Conservation (phyloP, 2,888 invertebrate genomes). For the Brenthis daphne region DNA sequence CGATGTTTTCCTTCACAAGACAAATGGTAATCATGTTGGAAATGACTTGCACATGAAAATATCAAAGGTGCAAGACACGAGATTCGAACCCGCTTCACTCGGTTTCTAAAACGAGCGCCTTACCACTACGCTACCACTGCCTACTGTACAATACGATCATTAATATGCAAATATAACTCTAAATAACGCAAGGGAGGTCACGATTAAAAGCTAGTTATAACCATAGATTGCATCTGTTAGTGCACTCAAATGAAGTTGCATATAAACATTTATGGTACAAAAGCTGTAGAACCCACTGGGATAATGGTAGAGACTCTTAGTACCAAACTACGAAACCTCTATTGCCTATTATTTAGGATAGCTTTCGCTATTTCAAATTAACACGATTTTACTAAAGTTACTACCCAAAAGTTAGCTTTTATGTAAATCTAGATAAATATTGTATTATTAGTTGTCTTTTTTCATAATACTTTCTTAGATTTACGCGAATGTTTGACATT, state of each 20-base stretch:
- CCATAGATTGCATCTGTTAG: conserved; percentile 31
- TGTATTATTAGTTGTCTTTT: too few relatives aligned
- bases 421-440: too few relatives aligned
- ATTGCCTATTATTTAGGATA: conserved; percentile 4
- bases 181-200: conserved; percentile 9
- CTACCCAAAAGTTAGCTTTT: too few relatives aligned
- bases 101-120: rapidly evolving
- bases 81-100: too few relatives aligned
- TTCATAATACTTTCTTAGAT: too few relatives aligned
- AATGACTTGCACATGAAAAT: too few relatives aligned
- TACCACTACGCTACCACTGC: too few relatives aligned
- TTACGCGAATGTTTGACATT: too few relatives aligned
- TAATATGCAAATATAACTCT: conserved; percentile 2
- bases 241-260: conserved; percentile 18
- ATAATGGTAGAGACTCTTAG: conserved; percentile 3
- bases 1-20: too few relatives aligned
- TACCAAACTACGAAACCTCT: neutral
- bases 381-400: too few relatives aligned
- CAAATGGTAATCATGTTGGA: too few relatives aligned
- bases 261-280: conserved; percentile 20
- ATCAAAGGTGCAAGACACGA: too few relatives aligned
- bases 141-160: neutral
- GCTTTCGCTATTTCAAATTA: neutral
- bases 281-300: conserved; percentile 9
- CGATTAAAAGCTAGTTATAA: conserved; percentile 52